phyloP scores from a whole-genome alignment of 2,113 vertebrate genomes.

The Equus quagga region DNA sequence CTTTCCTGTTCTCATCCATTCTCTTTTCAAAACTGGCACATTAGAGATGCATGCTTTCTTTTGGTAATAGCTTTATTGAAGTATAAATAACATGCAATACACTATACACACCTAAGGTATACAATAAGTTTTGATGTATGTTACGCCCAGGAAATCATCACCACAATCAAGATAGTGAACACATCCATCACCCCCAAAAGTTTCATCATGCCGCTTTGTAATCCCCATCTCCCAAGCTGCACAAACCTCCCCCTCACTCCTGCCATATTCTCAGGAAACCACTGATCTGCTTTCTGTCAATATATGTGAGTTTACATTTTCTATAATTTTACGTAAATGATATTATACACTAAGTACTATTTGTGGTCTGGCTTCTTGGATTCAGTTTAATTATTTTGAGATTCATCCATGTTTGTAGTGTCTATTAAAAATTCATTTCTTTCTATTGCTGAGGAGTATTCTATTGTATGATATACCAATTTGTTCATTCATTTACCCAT shows the following conservation, averaged over 20 bases:
- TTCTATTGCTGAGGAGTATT: neutral
- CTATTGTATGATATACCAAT: neutral
- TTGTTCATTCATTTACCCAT: neutral
- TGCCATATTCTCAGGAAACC: neutral
- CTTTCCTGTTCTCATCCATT: neutral
- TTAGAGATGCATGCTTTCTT: neutral
- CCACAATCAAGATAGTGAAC: neutral
- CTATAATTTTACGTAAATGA: neutral
- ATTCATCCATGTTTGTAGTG: neutral
- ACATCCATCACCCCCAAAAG: too few species aligned
- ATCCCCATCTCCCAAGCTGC: neutral
- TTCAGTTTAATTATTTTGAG: neutral
- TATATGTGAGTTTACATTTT: neutral
- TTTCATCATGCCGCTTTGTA: neutral
- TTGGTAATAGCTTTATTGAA: neutral
- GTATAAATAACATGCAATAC: neutral
- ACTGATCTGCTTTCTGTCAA: neutral
- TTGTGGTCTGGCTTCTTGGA: neutral
- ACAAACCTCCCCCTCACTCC: neutral
- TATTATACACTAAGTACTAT: neutral
- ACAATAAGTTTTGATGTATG: neutral
- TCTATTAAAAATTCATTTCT: neutral
- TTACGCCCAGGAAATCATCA: too few species aligned
- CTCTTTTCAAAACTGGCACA: neutral
- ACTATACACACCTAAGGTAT: neutral